Conservation (phyloP, 2,888 invertebrate species). For the Andrena marginata region DNA sequence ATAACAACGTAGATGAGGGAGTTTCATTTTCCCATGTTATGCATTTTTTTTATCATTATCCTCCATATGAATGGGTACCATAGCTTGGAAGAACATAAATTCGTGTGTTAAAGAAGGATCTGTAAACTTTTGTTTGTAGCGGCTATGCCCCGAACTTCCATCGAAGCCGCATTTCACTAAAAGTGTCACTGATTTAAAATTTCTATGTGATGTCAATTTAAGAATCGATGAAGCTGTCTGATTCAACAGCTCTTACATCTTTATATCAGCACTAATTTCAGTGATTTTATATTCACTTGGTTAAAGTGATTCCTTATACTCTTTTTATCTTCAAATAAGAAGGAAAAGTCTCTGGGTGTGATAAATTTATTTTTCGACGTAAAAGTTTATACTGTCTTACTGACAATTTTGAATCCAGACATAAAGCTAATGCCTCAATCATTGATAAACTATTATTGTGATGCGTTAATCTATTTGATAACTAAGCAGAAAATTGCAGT, state of each 20-base stretch:
- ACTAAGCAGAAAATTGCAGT: no score
- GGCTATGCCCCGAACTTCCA: no score
- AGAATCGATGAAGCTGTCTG: neutral
- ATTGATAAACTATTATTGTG: no score
- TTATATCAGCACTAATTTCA: slow-evolving; percentile 1
- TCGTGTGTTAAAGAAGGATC: no score
- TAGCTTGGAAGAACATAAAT: neutral
- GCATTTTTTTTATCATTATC: neutral
- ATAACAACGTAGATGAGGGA: neutral
- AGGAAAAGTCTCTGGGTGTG: no score
- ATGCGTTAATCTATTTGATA: no score
- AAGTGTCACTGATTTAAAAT: neutral
- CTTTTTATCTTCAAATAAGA: no score
- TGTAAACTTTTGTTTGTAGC: no score
- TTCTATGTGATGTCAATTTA: neutral
- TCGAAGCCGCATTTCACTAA: neutral
- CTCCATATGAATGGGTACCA: neutral
- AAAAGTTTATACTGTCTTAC: no score
- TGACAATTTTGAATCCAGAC: no score
- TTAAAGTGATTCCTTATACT: neutral
- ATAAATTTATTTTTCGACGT: no score
- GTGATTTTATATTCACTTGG: neutral
- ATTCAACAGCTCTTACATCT: neutral
- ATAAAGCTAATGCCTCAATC: no score
- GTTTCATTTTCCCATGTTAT: neutral